phyloP scores from a whole-genome alignment of 2,797 vertebrate genomes.

The Molothrus aeneus region DNA sequence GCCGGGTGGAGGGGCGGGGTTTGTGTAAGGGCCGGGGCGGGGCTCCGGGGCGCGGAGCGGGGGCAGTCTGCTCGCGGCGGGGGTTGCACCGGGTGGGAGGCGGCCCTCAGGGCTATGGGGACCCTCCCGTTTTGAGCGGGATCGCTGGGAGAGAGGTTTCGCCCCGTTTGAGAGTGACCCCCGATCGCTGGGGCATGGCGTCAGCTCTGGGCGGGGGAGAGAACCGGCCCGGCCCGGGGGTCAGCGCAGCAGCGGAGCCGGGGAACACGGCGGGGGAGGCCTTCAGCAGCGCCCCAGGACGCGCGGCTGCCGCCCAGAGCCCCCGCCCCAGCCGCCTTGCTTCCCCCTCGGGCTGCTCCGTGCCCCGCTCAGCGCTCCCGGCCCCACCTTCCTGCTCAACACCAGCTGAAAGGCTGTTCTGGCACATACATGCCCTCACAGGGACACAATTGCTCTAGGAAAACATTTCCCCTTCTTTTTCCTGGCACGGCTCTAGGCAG shows the following conservation, averaged over 20 bases:
- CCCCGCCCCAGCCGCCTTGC: no score
- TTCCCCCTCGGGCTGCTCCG: background rate
- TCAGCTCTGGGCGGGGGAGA: background rate
- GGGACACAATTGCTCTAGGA: background rate
- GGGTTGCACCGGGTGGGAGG: background rate
- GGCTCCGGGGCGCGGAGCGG: background rate
- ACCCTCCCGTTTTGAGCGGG: rapidly evolving
- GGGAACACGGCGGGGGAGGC: no score
- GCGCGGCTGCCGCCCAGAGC: no score
- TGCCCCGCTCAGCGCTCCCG: background rate
- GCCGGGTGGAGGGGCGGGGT: no score
- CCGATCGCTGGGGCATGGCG: background rate
- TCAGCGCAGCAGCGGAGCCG: background rate
- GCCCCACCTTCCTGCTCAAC: background rate
- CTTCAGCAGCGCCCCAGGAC: background rate
- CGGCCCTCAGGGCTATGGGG: rapidly evolving
- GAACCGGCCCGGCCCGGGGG: background rate
- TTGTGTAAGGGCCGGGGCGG: background rate
- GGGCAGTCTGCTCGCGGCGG: no score
- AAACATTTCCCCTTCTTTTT: background rate
- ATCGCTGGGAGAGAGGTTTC: background rate
- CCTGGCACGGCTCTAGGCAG: background rate
- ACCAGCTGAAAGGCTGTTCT: background rate
- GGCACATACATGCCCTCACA: background rate
- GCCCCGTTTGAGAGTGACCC: background rate